Percentiles rank a stretch among this genome's conserved stretches.
phyloP scores from a whole-genome alignment of 2,113 vertebrate genomes.

The Megatriorchis doriae region DNA sequence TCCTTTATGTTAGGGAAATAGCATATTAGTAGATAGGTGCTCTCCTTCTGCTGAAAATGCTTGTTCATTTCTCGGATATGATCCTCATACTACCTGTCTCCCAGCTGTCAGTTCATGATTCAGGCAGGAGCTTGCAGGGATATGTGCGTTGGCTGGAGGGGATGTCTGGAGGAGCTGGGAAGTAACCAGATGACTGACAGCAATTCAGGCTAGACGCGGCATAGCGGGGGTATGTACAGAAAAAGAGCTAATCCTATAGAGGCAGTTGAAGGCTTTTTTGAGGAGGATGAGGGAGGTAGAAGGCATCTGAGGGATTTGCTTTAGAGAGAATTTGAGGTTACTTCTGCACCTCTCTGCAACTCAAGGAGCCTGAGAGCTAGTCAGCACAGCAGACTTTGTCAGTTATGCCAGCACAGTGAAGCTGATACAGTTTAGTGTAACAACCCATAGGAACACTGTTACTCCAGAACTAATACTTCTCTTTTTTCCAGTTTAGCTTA shows the following conservation, averaged over 20 bases:
- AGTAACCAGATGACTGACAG: slow-evolving; percentile 25
- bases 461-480: background rate
- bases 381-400: background rate
- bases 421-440: background rate
- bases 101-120: background rate
- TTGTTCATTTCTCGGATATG: background rate
- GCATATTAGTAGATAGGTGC: background rate
- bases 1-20: background rate
- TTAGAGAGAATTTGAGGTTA: slow-evolving; percentile 25
- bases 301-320: slow-evolving; percentile 10
- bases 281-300: background rate
- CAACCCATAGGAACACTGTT: background rate
- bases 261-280: slow-evolving; percentile 3
- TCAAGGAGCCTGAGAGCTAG: background rate
- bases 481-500: background rate
- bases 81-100: background rate
- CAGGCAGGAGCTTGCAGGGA: slow-evolving; percentile 2
- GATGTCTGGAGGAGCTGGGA: slow-evolving; percentile 26
- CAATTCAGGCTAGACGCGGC: background rate
- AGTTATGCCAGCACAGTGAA: background rate
- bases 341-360: background rate
- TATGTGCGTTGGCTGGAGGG: background rate
- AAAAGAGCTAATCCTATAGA: slow-evolving; percentile 23
- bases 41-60: background rate
- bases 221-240: background rate